These are phyloP conservation scores for Vulpes ferrilata DNA, from an alignment of 2,113 vertebrate genomes.

Conservation along the genomic window DNA sequence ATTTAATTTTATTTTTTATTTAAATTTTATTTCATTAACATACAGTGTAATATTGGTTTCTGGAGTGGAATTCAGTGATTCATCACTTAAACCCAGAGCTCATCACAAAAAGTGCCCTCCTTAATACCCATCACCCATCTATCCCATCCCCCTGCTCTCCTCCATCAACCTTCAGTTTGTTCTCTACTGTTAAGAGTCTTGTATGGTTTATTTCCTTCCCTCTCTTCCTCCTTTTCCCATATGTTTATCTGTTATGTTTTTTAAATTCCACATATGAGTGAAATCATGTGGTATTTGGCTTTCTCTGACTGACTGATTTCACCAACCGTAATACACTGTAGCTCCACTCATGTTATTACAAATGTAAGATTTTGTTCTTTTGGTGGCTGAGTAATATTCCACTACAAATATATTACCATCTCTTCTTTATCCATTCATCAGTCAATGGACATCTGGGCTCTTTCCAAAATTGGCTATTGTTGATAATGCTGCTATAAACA, in stretches of 20 bases:
- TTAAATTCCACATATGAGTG: neutral
- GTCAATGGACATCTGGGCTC: neutral
- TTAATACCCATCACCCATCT: too few relatives aligned
- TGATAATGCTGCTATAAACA: neutral
- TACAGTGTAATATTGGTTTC: neutral
- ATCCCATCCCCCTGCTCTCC: too few relatives aligned
- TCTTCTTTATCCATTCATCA: neutral
- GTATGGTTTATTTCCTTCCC: neutral
- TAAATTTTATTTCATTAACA: neutral
- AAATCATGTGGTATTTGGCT: neutral
- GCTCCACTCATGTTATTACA: neutral
- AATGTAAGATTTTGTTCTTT: neutral
- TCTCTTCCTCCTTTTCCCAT: neutral
- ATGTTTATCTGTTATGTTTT: neutral
- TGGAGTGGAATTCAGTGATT: neutral
- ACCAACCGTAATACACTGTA: neutral
- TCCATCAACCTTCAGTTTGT: neutral
- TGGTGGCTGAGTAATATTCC: neutral
- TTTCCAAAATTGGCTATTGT: neutral
- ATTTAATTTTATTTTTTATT: neutral
- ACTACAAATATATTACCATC: too few relatives aligned
- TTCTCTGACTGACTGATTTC: neutral
- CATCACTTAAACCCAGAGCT: neutral
- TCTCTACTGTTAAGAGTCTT: neutral
- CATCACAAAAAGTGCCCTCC: neutral